These are phyloP conservation scores for Galaxea fascicularis DNA, from an alignment of 92 coral and sea anemone species.

Conservation along the genomic window DNA sequence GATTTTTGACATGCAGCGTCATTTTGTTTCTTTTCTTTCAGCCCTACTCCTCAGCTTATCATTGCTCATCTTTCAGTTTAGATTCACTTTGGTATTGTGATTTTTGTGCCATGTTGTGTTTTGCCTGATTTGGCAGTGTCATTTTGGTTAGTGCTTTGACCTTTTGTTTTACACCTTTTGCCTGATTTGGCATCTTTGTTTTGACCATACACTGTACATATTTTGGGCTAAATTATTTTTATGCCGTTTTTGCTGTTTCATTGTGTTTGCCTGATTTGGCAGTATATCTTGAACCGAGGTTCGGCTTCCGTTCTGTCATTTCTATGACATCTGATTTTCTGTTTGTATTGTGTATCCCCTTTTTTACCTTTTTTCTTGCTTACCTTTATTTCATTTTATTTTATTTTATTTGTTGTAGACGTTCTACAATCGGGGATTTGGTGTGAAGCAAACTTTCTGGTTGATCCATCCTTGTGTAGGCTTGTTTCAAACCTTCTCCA, in stretches of 20 bases:
- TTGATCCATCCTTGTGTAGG: conserved; percentile 29
- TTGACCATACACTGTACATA: conserved; percentile 9
- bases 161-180: conserved; percentile 34
- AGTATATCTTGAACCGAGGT: conserved; percentile 7
- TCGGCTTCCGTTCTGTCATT: background rate
- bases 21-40: conserved; percentile 26
- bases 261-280: conserved; percentile 24
- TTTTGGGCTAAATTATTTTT: conserved; percentile 30
- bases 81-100: conserved; percentile 28
- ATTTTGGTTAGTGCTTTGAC: conserved; percentile 26
- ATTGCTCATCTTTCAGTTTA: conserved; percentile 2
- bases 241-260: conserved; percentile 17
- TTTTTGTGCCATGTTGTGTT: conserved; percentile 36
- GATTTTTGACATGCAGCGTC: background rate
- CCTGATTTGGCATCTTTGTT: conserved; percentile 23
- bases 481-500: conserved; percentile 34
- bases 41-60: conserved; percentile 14
- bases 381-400: conserved; percentile 9
- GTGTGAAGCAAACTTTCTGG: conserved; percentile 26
- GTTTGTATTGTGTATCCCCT: conserved; percentile 24
- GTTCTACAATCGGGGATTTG: conserved; percentile 47
- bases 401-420: conserved; percentile 31
- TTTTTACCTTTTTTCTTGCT: conserved; percentile 24
- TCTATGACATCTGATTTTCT: conserved; percentile 4
- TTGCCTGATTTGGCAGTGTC: conserved; percentile 42